Percentiles rank a stretch among this genome's conserved stretches.
These are phyloP conservation scores for Galago senegalensis DNA, from an alignment of 2,797 vertebrate genomes.

Conservation along the genomic window DNA sequence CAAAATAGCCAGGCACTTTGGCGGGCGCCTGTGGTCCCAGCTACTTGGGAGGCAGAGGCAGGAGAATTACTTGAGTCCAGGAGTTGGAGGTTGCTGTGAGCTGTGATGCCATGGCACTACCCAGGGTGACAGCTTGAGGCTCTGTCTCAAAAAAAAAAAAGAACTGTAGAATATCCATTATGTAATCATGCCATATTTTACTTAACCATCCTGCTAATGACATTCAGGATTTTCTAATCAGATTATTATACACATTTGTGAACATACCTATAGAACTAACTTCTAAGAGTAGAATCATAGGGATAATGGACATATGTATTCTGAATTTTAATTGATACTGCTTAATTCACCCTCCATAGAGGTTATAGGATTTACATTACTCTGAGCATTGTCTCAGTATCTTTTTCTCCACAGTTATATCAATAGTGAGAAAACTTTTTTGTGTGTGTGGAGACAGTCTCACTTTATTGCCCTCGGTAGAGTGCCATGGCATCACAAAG, in stretches of 20 bases:
- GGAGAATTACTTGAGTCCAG: too few species aligned
- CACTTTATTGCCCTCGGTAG: too few species aligned
- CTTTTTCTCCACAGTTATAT: neutral
- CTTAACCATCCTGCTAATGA: neutral
- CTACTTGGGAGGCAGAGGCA: too few species aligned
- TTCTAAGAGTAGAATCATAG: neutral
- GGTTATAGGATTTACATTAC: neutral
- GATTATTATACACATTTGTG: neutral
- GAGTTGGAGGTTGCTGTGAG: too few species aligned
- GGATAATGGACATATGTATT: neutral
- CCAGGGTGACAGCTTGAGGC: too few species aligned
- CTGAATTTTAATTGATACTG: constrained; percentile 12
- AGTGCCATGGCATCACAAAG: too few species aligned
- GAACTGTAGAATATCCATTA: neutral
- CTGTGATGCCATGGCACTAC: too few species aligned
- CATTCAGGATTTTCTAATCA: neutral
- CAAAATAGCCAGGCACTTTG: too few species aligned
- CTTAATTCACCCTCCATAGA: neutral
- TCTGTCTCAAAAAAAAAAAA: too few species aligned
- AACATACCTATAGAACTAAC: constrained; percentile 2
- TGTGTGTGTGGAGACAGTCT: too few species aligned
- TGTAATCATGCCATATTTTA: constrained; percentile 35
- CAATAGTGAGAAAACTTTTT: neutral
- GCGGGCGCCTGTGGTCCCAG: too few species aligned
- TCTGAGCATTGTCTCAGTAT: constrained; percentile 3